Percentiles rank a stretch among this genome's conserved stretches.
These are phyloP conservation scores for Vollenhovia emeryi DNA, from an alignment of 1,140 invertebrate genomes.

Conservation along the genomic window DNA sequence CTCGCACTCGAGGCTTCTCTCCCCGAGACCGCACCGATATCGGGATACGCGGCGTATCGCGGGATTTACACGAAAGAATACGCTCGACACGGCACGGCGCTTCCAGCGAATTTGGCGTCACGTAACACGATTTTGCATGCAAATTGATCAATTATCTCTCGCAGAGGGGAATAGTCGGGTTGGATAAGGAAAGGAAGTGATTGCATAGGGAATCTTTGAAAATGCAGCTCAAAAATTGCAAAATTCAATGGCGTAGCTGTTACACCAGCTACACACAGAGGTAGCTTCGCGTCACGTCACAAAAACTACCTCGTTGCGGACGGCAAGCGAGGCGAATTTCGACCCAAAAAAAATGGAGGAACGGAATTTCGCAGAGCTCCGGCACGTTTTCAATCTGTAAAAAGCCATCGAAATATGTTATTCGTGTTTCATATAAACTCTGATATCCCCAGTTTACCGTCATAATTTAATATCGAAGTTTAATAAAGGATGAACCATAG, in stretches of 20 bases:
- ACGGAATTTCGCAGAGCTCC: neutral
- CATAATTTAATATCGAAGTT: slow-evolving; percentile 45
- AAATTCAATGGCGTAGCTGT: neutral
- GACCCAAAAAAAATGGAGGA: neutral
- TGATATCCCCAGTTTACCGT: slow-evolving; percentile 19
- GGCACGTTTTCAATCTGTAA: neutral
- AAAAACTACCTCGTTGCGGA: neutral
- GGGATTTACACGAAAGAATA: slow-evolving; percentile 38
- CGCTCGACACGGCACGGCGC: neutral
- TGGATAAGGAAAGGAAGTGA: neutral
- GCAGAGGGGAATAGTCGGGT: neutral
- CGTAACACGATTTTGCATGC: neutral
- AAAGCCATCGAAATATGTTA: neutral
- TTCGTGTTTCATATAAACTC: neutral
- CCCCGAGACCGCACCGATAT: neutral
- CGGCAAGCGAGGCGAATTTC: neutral
- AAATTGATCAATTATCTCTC: slow-evolving; percentile 15
- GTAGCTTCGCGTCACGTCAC: neutral
- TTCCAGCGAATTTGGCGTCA: neutral
- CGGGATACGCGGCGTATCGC: neutral
- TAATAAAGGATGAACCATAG: slow-evolving; percentile 46
- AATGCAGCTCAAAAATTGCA: neutral
- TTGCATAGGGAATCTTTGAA: neutral
- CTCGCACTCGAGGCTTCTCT: slow-evolving; percentile 6
- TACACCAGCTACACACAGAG: too few relatives aligned